Conservation (phyloP, 1,140 invertebrate genomes). For the Cotesia typhae region DNA sequence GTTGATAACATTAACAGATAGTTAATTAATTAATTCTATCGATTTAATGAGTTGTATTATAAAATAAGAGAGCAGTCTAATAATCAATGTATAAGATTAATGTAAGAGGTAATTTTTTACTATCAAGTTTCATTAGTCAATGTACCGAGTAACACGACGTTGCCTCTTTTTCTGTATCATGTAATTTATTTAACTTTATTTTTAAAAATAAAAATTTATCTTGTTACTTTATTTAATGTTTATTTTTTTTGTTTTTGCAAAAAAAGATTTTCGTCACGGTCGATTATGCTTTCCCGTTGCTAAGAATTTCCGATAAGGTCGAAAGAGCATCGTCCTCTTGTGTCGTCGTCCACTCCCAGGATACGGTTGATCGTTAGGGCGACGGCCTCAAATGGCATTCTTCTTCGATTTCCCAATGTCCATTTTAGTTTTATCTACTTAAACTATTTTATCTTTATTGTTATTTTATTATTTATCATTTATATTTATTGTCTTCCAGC, state of each 20-base stretch:
- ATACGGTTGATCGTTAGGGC: slow-evolving; percentile 22
- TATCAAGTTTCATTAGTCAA: too few relatives aligned
- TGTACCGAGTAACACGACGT: too few relatives aligned
- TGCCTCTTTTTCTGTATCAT: background rate
- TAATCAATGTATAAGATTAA: too few relatives aligned
- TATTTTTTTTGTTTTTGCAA: slow-evolving; percentile 11
- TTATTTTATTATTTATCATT: slow-evolving; percentile 6
- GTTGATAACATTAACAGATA: too few relatives aligned
- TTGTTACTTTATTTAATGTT: background rate
- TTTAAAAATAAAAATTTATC: background rate
- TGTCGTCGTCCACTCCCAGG: slow-evolving; percentile 26
- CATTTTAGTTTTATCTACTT: background rate
- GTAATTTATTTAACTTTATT: background rate
- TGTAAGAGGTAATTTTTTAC: too few relatives aligned
- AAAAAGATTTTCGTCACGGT: slow-evolving; percentile 20
- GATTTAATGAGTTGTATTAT: too few relatives aligned
- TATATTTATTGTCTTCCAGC: slow-evolving; percentile 3
- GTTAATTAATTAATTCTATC: too few relatives aligned
- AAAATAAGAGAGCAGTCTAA: too few relatives aligned
- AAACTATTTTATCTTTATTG: slow-evolving; percentile 19
- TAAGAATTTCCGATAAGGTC: slow-evolving; percentile 34
- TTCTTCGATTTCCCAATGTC: slow-evolving; percentile 19
- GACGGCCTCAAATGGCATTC: slow-evolving; percentile 34
- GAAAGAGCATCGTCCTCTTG: slow-evolving; percentile 37
- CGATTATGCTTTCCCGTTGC: slow-evolving; percentile 35